Evolutionary conservation across 2,888 invertebrate genomes (phyloP).

Genomic region (Lumbricus terrestris): DNA sequence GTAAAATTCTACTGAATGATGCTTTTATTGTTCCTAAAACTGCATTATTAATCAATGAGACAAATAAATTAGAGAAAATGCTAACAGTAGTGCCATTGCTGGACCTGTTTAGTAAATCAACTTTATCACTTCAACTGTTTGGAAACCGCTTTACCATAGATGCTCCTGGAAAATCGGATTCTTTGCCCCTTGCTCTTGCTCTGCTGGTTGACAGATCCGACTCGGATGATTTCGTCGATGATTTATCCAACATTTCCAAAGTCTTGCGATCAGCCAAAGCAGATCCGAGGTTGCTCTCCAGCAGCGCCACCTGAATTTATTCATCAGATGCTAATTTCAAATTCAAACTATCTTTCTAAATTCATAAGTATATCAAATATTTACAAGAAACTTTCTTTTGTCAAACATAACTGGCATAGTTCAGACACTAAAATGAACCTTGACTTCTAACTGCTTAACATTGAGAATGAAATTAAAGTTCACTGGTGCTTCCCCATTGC

Average conservation of each 20-base stretch:
- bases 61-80: neutral
- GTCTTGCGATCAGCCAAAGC: neutral
- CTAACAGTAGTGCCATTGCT: neutral
- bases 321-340: neutral
- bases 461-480: neutral
- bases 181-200: neutral
- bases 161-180: neutral
- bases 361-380: neutral
- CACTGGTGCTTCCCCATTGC: no score
- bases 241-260: neutral
- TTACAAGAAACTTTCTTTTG: neutral
- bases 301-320: neutral
- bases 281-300: conserved; percentile 11
- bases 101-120: neutral
- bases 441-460: neutral
- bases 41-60: neutral
- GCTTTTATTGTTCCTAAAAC: neutral
- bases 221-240: neutral
- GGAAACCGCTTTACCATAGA: neutral
- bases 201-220: neutral
- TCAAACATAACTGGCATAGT: neutral
- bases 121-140: neutral
- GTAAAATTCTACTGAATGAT: neutral
- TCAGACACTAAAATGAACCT: no score
- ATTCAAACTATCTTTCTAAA: neutral